Evolutionary conservation across 2,888 invertebrate species (phyloP).

Genomic region (Chironomus riparius): DNA sequence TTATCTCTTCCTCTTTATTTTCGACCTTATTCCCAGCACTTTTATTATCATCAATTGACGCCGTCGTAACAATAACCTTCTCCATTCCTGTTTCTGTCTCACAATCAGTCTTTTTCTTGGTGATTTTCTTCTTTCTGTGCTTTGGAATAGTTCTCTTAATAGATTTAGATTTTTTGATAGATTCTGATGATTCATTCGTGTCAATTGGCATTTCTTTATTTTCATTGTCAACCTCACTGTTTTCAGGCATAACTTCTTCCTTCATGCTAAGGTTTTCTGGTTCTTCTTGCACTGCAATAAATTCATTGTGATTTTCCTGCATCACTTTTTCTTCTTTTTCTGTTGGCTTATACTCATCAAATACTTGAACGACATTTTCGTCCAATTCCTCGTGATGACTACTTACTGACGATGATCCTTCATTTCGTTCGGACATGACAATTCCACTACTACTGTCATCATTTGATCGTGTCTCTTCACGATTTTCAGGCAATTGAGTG

Average conservation of each 20-base stretch:
- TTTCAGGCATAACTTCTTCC: too few relatives aligned
- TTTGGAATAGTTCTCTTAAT: too few relatives aligned
- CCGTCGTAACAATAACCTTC: too few relatives aligned
- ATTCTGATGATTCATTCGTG: neutral
- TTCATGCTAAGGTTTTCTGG: neutral
- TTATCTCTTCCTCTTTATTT: neutral
- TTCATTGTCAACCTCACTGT: neutral
- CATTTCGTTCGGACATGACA: conserved; percentile 30
- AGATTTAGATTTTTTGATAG: too few relatives aligned
- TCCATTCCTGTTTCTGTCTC: too few relatives aligned
- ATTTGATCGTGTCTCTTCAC: conserved; percentile 28
- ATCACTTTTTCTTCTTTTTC: neutral
- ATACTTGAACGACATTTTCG: neutral
- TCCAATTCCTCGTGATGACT: neutral
- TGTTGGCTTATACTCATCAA: neutral
- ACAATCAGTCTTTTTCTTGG: neutral
- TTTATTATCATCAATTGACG: too few relatives aligned
- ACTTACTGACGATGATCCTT: conserved; percentile 27
- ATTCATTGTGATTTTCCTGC: neutral
- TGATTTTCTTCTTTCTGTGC: neutral
- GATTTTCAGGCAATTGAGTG: neutral
- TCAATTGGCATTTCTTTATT: neutral
- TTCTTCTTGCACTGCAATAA: neutral
- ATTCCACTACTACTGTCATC: conserved; percentile 34
- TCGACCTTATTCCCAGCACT: too few relatives aligned